Evolutionary conservation across 1,140 invertebrate genomes (phyloP).

Genomic region (Panulirus ornatus): DNA sequence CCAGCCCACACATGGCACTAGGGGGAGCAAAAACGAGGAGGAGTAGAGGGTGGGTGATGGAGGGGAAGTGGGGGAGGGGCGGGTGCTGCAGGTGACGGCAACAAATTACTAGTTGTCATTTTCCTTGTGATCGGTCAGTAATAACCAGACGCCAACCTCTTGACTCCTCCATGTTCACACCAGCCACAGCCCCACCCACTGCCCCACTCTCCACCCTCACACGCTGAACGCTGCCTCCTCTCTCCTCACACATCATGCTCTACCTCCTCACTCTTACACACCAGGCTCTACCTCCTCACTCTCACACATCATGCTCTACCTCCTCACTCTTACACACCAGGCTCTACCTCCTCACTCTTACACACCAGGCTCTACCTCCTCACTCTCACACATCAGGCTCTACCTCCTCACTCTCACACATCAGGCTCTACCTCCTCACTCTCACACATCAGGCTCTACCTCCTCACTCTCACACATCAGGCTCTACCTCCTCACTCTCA

Average conservation of each 20-base stretch:
- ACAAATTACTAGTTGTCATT: slow-evolving; percentile 2
- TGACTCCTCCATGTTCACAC: too few species aligned
- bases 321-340: too few species aligned
- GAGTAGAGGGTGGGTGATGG: not conserved
- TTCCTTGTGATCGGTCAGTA: slow-evolving; percentile 8
- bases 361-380: not conserved
- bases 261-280: not conserved
- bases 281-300: too few species aligned
- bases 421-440: too few species aligned
- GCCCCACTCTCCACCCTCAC: not conserved
- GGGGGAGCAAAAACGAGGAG: not conserved
- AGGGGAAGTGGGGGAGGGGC: not conserved
- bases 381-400: too few species aligned
- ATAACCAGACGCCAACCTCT: not conserved
- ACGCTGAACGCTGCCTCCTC: too few species aligned
- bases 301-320: too few species aligned
- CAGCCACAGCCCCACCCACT: too few species aligned
- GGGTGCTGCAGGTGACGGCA: not conserved
- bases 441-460: not conserved
- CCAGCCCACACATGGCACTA: too few species aligned
- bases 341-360: not conserved
- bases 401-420: not conserved
- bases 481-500: not conserved
- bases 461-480: not conserved
- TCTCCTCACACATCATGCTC: not conserved